These are phyloP conservation scores for Cephus pulcher DNA, from an alignment of 2,888 invertebrate genomes.

Conservation along the genomic window DNA sequence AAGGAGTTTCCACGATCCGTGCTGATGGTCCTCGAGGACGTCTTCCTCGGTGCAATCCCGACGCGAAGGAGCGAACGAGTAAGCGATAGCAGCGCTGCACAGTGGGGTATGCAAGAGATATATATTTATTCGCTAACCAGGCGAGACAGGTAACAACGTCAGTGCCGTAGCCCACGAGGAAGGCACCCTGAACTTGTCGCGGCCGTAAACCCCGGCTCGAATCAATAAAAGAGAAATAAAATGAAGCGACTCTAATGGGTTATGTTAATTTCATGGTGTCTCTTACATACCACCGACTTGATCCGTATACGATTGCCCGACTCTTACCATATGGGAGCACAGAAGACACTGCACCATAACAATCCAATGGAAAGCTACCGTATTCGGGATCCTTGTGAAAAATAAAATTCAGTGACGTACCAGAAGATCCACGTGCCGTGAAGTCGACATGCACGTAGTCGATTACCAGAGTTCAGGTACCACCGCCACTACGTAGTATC, in stretches of 20 bases:
- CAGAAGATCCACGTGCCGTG: too few relatives aligned
- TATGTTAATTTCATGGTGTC: conserved; percentile 24
- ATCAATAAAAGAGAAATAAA: conserved; percentile 26
- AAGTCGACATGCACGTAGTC: too few relatives aligned
- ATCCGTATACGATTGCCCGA: conserved; percentile 11
- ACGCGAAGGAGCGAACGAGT: not conserved
- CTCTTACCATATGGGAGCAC: too few relatives aligned
- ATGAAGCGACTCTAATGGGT: conserved; percentile 24
- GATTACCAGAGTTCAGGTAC: too few relatives aligned
- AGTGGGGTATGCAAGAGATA: not conserved
- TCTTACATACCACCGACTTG: conserved; percentile 15
- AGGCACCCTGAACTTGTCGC: conserved; percentile 3
- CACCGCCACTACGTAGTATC: too few relatives aligned
- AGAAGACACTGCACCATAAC: too few relatives aligned
- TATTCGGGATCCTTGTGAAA: too few relatives aligned
- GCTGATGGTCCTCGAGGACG: not conserved
- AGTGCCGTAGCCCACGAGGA: not conserved
- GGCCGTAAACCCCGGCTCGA: conserved; percentile 6
- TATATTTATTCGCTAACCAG: not conserved
- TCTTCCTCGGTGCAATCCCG: not conserved
- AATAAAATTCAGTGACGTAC: too few relatives aligned
- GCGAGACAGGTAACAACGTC: conserved; percentile 4
- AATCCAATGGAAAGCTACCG: too few relatives aligned
- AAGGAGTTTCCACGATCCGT: not conserved
- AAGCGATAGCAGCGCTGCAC: too few relatives aligned